Conservation (phyloP, 23 tunicate genomes). For the Clavelina lepadiformis region DNA sequence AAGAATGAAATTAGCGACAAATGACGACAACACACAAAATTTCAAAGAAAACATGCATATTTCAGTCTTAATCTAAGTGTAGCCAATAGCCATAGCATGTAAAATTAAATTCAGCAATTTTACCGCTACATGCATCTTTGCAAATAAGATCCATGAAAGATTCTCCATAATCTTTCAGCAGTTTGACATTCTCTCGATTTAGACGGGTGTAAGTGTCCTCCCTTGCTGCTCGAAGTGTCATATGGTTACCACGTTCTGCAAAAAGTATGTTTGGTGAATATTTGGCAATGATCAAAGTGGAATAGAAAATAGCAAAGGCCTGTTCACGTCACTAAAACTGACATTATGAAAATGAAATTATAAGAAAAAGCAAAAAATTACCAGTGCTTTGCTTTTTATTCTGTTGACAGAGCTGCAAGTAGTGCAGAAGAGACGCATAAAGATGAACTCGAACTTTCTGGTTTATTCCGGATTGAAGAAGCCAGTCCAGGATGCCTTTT, state of each 20-base stretch:
- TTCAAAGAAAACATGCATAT: too few species aligned
- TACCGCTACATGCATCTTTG: constrained; percentile 76
- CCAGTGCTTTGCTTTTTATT: constrained; percentile 9
- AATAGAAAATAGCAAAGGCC: too few species aligned
- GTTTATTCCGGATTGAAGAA: constrained; percentile 47
- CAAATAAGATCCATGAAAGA: constrained; percentile 57
- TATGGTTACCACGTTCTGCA: neutral
- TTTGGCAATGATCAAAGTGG: too few species aligned
- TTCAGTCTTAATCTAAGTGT: neutral
- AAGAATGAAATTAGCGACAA: too few species aligned
- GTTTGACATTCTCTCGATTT: constrained; percentile 51
- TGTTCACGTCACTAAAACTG: too few species aligned
- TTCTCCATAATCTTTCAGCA: constrained; percentile 59
- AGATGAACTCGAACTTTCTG: constrained; percentile 56
- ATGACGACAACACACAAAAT: too few species aligned
- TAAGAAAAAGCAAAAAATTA: neutral
- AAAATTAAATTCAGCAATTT: neutral
- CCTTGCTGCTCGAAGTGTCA: constrained; percentile 2
- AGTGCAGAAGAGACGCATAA: constrained; percentile 73
- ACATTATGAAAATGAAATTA: too few species aligned
- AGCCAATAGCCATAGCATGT: neutral
- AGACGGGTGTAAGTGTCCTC: constrained; percentile 41
- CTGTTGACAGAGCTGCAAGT: constrained; percentile 63
- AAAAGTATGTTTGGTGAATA: neutral
- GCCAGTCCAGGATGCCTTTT: constrained; percentile 71